Evolutionary conservation across 1,140 invertebrate genomes (phyloP).

Genomic region (Acromyrmex echinatior): DNA sequence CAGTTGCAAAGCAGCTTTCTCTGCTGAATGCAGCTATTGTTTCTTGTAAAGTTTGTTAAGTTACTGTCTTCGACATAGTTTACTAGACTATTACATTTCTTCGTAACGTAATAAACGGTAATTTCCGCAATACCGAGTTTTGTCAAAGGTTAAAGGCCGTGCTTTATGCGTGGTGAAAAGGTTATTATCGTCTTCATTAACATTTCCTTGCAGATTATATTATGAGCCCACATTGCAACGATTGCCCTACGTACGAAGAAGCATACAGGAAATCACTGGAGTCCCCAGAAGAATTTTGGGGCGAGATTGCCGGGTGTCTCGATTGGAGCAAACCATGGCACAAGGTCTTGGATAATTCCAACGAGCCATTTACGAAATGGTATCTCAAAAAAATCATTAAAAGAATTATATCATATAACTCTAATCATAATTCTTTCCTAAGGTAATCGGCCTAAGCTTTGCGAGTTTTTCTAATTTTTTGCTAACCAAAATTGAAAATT

Average conservation of each 20-base stretch:
- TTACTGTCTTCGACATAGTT: neutral
- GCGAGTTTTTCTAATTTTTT: too few relatives aligned
- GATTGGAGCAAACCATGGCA: constrained; percentile 95
- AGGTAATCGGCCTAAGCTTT: too few relatives aligned
- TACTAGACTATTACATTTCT: neutral
- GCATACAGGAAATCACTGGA: constrained; percentile 90
- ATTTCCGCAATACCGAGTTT: neutral
- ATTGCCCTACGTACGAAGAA: constrained; percentile 88
- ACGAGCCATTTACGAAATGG: constrained; percentile 96
- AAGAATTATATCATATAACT: neutral
- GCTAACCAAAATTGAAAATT: too few relatives aligned
- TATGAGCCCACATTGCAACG: constrained; percentile 76
- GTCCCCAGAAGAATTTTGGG: constrained; percentile 95
- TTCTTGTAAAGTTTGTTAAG: neutral
- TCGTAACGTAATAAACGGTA: neutral
- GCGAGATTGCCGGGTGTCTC: constrained; percentile 90
- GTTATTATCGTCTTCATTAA: neutral
- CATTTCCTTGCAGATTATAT: constrained; percentile 79
- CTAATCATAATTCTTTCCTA: neutral
- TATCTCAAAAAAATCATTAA: constrained; percentile 80
- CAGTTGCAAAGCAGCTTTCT: too few relatives aligned
- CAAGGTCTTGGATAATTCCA: constrained; percentile 93
- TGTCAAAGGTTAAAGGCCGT: neutral
- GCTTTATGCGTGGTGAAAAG: neutral
- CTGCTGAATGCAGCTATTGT: too few relatives aligned